Evolutionary conservation across 2,888 invertebrate species (phyloP), one percentile per base, ranked within the genome.

Genomic region (Drosophila infuscata): DNA sequence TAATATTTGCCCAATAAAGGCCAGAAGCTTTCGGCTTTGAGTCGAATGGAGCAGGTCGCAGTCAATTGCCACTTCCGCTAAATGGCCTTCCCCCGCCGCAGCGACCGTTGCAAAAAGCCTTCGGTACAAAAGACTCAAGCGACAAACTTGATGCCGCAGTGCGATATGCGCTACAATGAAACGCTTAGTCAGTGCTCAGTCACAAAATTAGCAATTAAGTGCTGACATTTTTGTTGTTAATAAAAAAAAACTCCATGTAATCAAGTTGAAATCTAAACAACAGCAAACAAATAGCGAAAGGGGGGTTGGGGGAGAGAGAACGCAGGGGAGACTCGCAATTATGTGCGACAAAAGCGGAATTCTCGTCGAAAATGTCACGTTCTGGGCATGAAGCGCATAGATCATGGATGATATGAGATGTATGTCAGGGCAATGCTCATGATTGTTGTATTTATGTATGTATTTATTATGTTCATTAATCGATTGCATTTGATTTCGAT

Each of bases 281-380:
- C 63, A 43, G 56, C 66, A 70, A 82, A 72, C 68, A 76, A 82
- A 82, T 53, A 70, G 69, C 59, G 11, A 43, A 43, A 2, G 20
- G 6, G 11, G 20, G 1, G 20, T 25, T 43, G 5, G 4, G 0
- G 8, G 15, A 15, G 15, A 36, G 15, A 36, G 51, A 29, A 15
- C 7, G 20, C 15, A 25, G 11, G 59, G n/a, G 43, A 38, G 48
- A 15, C 3, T 30, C 1, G 38, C 56, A 76, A 69, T 79, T 70
- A 81, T 81, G 81, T 54, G 59, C 58, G 67, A 53, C 56, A 54
- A 65, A 56, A 54, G 17, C 33, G 36, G 68, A 69, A 76, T 76
- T 81, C 73, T 79, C 67, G 57, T 68, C 59, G 51, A 48, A 86
- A 80, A 75, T 79, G 70, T 79, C 85, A 85, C 87, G 89, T 81